Conservation (phyloP, 2,888 invertebrate species). For the Alentia gelatinosa region DNA sequence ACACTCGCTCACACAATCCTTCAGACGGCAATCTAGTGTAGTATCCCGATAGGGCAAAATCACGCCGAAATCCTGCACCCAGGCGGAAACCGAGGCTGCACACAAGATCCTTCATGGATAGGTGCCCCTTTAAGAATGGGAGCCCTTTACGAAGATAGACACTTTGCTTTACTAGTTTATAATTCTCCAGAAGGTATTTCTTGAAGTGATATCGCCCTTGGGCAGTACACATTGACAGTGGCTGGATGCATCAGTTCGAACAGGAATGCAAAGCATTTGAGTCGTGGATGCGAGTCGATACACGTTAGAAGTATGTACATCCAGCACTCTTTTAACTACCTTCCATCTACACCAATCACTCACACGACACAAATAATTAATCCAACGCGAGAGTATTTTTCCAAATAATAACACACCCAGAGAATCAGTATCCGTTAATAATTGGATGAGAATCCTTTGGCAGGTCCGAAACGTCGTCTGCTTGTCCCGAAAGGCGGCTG, state of each 20-base stretch:
- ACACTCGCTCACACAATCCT: neutral
- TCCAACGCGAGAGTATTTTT: neutral
- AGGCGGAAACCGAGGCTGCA: too few species aligned
- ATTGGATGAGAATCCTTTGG: neutral
- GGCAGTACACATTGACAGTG: neutral
- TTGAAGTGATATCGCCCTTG: too few species aligned
- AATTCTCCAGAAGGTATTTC: too few species aligned
- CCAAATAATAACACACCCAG: neutral
- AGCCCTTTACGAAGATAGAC: too few species aligned
- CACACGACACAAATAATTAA: neutral
- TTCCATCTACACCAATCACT: neutral
- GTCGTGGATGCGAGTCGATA: neutral
- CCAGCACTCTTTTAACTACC: neutral
- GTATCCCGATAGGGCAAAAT: neutral
- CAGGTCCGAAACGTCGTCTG: conserved; percentile 21
- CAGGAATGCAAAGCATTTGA: neutral
- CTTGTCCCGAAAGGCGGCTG: conserved; percentile 17
- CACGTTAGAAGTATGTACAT: neutral
- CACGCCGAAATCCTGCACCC: too few species aligned
- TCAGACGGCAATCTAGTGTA: neutral
- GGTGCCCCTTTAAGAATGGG: too few species aligned
- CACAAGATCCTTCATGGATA: too few species aligned
- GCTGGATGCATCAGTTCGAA: neutral
- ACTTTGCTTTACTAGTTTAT: too few species aligned
- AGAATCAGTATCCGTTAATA: neutral